A percentile compares a stretch with the other conserved stretches of the same genome.
phyloP scores from a whole-genome alignment of 1,140 invertebrate genomes.

The Brachionus paranguensis region DNA sequence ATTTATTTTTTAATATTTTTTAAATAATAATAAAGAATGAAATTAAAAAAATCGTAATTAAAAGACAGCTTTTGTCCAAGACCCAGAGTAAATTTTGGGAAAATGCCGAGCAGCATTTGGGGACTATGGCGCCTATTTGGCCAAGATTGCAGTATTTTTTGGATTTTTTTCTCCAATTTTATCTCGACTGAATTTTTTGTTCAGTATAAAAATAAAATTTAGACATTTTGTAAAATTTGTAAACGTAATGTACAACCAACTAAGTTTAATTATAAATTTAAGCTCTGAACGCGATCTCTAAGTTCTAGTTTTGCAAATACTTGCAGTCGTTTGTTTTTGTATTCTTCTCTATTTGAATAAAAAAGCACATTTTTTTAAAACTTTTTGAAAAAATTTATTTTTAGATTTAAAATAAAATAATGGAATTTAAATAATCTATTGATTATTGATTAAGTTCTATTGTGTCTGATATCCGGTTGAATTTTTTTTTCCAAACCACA shows the following conservation, averaged over 20 bases:
- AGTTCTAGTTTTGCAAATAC: not conserved
- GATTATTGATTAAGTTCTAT: not conserved
- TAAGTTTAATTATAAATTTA: not conserved
- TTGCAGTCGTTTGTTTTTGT: not conserved
- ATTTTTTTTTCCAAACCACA: not conserved
- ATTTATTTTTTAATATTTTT: not conserved
- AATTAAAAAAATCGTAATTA: not conserved
- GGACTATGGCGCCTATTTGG: no score
- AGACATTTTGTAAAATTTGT: not conserved
- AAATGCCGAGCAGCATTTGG: not conserved
- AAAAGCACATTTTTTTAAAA: not conserved
- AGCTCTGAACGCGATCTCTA: not conserved
- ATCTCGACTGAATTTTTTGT: not conserved
- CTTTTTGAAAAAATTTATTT: not conserved
- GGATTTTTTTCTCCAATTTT: not conserved
- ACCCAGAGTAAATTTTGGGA: slow-evolving; percentile 28
- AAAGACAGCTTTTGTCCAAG: not conserved
- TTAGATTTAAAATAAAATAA: slow-evolving; percentile 10
- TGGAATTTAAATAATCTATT: slow-evolving; percentile 14
- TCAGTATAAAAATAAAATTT: not conserved
- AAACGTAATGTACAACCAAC: not conserved
- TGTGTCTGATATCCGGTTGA: not conserved
- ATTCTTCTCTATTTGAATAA: not conserved
- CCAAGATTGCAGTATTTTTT: not conserved
- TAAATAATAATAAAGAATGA: not conserved